Evolutionary conservation across 1,140 invertebrate species (phyloP).

Genomic region (Drosophila pseudoobscura): DNA sequence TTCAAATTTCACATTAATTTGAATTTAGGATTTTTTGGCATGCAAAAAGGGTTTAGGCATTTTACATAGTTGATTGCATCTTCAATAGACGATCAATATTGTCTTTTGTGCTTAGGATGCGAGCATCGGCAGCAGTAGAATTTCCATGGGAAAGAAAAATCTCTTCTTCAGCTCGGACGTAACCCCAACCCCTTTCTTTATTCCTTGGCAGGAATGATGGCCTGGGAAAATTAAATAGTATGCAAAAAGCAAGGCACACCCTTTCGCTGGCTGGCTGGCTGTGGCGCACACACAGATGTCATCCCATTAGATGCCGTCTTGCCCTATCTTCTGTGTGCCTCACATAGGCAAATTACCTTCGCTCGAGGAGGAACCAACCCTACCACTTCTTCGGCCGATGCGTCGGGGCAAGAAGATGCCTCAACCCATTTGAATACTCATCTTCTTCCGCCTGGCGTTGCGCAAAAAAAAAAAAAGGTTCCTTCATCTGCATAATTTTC

Average conservation of each 20-base stretch:
- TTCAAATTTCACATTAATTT: slow-evolving; percentile 76
- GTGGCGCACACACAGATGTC: slow-evolving; percentile 60
- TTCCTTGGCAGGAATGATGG: slow-evolving; percentile 3
- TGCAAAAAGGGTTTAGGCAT: slow-evolving; percentile 52
- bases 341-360: slow-evolving; percentile 73
- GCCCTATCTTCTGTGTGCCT: slow-evolving; percentile 52
- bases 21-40: slow-evolving; percentile 56
- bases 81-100: slow-evolving; percentile 80
- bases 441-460: slow-evolving; percentile 49
- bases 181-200: slow-evolving; percentile 59
- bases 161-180: slow-evolving; percentile 31
- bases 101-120: slow-evolving; percentile 73
- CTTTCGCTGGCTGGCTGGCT: slow-evolving; percentile 13
- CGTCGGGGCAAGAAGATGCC: slow-evolving; percentile 42
- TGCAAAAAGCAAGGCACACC: slow-evolving; percentile 62
- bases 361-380: slow-evolving; percentile 47
- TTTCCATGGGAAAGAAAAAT: slow-evolving; percentile 80
- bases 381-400: slow-evolving; percentile 7
- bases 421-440: slow-evolving; percentile 80
- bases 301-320: slow-evolving; percentile 66
- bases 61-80: slow-evolving; percentile 78
- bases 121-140: slow-evolving; percentile 21
- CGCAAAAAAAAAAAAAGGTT: slow-evolving; percentile 60
- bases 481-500: slow-evolving; percentile 80
- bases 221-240: slow-evolving; percentile 81